A percentile compares a stretch with the other conserved stretches of the same genome.
Conservation (phyloP, 2,888 invertebrate species). For the Morpho deidamia region DNA sequence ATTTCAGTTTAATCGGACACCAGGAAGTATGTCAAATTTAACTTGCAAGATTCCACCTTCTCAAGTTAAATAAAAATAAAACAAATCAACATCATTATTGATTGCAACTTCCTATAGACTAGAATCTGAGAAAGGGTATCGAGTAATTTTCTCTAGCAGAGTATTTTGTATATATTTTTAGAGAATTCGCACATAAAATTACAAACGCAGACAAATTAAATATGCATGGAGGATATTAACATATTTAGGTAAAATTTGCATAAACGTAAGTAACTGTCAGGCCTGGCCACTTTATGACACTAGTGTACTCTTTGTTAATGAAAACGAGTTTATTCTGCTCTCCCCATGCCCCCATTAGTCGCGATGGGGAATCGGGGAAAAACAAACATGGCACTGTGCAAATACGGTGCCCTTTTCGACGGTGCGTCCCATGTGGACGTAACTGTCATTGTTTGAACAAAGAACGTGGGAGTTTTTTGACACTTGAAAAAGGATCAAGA, state of each 20-base stretch:
- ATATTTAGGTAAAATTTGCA: constrained; percentile 30
- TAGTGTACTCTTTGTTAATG: constrained; percentile 33
- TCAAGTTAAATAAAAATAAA: too few species aligned
- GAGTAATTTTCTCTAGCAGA: too few species aligned
- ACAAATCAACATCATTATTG: too few species aligned
- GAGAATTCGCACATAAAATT: constrained; percentile 11
- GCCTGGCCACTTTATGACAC: constrained; percentile 37
- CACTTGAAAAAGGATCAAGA: constrained; percentile 29
- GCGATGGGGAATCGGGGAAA: constrained; percentile 43
- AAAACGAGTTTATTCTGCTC: constrained; percentile 35
- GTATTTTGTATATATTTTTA: background rate
- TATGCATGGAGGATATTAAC: constrained; percentile 29
- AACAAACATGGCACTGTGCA: constrained; percentile 49
- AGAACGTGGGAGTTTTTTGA: constrained; percentile 29
- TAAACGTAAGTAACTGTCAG: constrained; percentile 33
- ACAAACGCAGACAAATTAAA: constrained; percentile 23
- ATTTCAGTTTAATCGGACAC: too few species aligned
- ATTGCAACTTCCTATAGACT: too few species aligned
- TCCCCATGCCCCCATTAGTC: constrained; percentile 32
- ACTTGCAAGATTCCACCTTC: too few species aligned
- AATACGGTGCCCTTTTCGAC: constrained; percentile 49
- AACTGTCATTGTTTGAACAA: constrained; percentile 45
- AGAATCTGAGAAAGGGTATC: too few species aligned
- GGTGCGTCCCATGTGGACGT: constrained; percentile 38
- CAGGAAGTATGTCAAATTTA: too few species aligned